Base-by-base conservation (phyloP, 2,888 invertebrate genomes). In the Eupithecia centaureata region DNA sequence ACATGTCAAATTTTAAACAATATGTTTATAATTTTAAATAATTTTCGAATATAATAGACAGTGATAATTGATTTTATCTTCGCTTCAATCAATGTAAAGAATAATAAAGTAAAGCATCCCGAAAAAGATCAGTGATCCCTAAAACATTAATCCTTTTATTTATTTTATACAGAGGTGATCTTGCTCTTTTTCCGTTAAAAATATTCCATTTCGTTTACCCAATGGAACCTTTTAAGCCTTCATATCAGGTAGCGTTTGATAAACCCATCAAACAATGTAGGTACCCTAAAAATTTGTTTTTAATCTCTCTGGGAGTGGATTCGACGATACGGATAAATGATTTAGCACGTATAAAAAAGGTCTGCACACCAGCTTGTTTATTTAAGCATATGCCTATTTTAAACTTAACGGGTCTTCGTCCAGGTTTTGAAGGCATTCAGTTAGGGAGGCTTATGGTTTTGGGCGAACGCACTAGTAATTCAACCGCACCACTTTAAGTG, bases 131-230 rank as follows among this genome's bases (percentile, higher is more conserved):
- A 60, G 28, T 42, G 60, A 27, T 60, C 47, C 22, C 30, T 42
- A 61, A 61, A 51, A 61, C 61, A 57, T 12, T 22, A 52, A 67
- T 63, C 59, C 63, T 60, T 67, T 67, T 67, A 57, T 57, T 35
- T 57, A 57, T 64, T 61, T 61, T 28, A 25, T 3, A 54, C 27
- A 35, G 25, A 52, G 33, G 52, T 68, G 54, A 54, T 28, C 58
- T 59, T 35, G 54, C 54, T 59, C 54, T 58, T 69, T 62, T 63
- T 63, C 61, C 57, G 54, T 27, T 33, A 57, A 61, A 60, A 65
- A 59, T 63, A 65, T 69, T 69, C 63, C 56, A 15, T 60, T 70
- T 66, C 47, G 52, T 62, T 65, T 63, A 64, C 54, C 59, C 64
- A 57, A 22, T 35, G 59, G 47, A 52, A 58, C 32, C 51, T 59